phyloP scores from a whole-genome alignment of 1,140 invertebrate species.

The Augochlora pura region DNA sequence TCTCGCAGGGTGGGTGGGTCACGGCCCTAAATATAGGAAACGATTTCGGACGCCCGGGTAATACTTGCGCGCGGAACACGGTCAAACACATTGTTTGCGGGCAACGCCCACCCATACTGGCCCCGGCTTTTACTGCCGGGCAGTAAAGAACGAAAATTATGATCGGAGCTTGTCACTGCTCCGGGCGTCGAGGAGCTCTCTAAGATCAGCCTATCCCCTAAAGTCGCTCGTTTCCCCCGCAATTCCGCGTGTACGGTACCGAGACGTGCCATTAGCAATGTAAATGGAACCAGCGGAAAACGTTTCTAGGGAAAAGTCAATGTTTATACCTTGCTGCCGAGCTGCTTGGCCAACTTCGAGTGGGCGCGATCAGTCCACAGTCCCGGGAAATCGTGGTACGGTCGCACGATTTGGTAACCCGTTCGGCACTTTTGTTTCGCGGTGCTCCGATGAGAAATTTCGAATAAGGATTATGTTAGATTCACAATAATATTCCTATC shows the following conservation, averaged over 20 bases:
- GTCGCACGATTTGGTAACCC: neutral
- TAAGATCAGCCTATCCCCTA: constrained; percentile 11
- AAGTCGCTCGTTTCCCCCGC: neutral
- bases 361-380: neutral
- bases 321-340: neutral
- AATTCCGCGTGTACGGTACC: neutral
- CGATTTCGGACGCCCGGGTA: constrained; percentile 59
- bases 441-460: no score
- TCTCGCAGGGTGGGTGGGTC: constrained; percentile 20
- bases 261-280: constrained; percentile 23
- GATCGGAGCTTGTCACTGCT: constrained; percentile 74
- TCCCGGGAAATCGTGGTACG: neutral
- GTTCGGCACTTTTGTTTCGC: no score
- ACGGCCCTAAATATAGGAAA: constrained; percentile 67
- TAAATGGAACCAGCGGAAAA: constrained; percentile 10
- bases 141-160: constrained; percentile 74
- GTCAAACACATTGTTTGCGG: constrained; percentile 73
- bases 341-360: neutral
- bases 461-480: no score
- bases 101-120: constrained; percentile 70
- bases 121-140: constrained; percentile 69
- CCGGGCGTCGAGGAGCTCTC: constrained; percentile 63
- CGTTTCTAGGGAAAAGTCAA: neutral
- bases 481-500: no score
- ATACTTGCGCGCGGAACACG: constrained; percentile 62